Percentiles rank a stretch among this genome's conserved stretches.
phyloP scores from a whole-genome alignment of 2,797 vertebrate genomes.

The Acomys russatus region DNA sequence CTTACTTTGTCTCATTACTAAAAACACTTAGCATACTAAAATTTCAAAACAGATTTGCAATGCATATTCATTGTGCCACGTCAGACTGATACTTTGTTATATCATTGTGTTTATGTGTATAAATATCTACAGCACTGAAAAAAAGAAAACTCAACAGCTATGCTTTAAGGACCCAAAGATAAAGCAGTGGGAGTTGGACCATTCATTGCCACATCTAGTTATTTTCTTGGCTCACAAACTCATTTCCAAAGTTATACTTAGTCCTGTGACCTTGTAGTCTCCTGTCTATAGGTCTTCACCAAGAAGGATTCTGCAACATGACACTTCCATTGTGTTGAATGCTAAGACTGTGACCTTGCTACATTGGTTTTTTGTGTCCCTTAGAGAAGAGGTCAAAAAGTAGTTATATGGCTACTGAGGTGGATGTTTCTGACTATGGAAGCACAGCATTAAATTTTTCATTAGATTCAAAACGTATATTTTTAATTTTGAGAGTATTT shows the following conservation, averaged over 20 bases:
- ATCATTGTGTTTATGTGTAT: not conserved
- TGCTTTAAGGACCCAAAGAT: not conserved
- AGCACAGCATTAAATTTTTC: not conserved
- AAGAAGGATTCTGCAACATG: not conserved
- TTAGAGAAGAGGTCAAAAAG: not conserved
- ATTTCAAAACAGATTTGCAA: not conserved
- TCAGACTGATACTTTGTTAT: not conserved
- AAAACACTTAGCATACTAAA: not conserved
- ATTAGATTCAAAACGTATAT: not conserved
- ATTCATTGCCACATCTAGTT: not conserved
- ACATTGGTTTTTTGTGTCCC: not conserved
- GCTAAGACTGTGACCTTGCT: not conserved
- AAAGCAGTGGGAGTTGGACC: not conserved
- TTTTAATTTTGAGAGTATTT: slow-evolving; percentile 58
- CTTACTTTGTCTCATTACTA: slow-evolving; percentile 43
- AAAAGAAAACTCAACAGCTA: not conserved
- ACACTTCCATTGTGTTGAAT: not conserved
- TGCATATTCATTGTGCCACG: not conserved
- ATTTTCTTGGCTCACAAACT: not conserved
- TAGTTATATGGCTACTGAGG: not conserved
- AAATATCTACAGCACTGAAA: slow-evolving; percentile 5
- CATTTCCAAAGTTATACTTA: not conserved
- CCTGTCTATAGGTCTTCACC: not conserved
- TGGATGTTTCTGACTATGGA: not conserved
- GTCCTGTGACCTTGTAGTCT: not conserved